Evolutionary conservation across 2,888 invertebrate genomes (phyloP), one percentile per base, ranked within the genome.

Genomic region (Lithophane semibrunnea): DNA sequence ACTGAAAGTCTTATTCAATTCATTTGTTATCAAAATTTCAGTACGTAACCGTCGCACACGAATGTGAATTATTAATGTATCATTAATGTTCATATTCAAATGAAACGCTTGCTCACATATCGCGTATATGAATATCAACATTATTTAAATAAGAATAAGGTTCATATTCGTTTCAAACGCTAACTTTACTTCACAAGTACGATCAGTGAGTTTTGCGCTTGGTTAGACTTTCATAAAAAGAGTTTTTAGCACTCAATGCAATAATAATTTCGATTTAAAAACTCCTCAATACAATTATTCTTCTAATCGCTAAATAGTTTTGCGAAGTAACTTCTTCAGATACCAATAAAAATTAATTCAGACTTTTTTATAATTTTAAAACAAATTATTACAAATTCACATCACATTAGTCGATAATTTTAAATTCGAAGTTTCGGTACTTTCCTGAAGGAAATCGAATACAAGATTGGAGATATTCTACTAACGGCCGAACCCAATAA

Each of bases 291-390:
- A 52, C 42, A 54, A 29, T 18, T 13, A 42, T 37, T 24, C 1
- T 44, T 29, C 42, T 29, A 60, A 47, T 29, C 18, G 13, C 37
- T 42, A 29, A 54, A 66, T 24, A 42, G 5, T 18, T 52, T 29
- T 54, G 3, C 24, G 52, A 3, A 21, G 21, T 61, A 44, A 73
- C 24, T 52, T n/a, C 9, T 44, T 21, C 52, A 29, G 42, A 63
- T 37, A 69, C 37, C 61, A 79, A 73, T 80, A 66, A 54, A 78
- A 64, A 66, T 1, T 42, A 42, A 79, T 29, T 79, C 79, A 79
- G 79, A 80, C 74, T 79, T 73, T 21, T 49, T 56, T 58, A 58
- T 37, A 73, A 60, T 65, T 65, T 80, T 54, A 65, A 60, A 80
- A 78, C 58, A 54, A 80, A 74, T 75, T 47, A 54, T 74, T 54